A percentile compares a stretch with the other conserved stretches of the same genome.
Conservation (phyloP, 2,888 invertebrate species). For the Xestia ashworthii region DNA sequence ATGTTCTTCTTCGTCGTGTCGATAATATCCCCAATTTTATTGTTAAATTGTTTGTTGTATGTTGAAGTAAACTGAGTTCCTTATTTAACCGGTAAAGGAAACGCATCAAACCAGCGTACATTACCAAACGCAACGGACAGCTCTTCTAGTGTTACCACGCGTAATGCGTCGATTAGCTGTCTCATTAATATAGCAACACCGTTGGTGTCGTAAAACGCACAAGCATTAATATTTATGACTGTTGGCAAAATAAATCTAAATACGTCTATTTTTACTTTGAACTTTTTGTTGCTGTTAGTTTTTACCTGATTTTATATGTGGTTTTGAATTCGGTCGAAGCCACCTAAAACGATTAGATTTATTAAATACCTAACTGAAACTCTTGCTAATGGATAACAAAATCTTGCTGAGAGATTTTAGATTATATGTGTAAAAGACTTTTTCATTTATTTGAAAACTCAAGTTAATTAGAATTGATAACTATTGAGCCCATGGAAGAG, state of each 20-base stretch:
- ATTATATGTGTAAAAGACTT: background rate
- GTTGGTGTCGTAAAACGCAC: constrained; percentile 48
- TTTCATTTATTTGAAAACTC: too few relatives aligned
- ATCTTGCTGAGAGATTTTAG: background rate
- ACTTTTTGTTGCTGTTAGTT: constrained; percentile 13
- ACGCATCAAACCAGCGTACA: constrained; percentile 20
- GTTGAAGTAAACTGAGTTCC: too few relatives aligned
- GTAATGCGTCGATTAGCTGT: constrained; percentile 52
- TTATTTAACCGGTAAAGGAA: constrained; percentile 9
- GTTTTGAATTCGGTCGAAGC: background rate
- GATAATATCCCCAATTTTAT: too few relatives aligned
- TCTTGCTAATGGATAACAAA: background rate
- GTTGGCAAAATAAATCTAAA: constrained; percentile 23
- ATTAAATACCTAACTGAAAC: background rate
- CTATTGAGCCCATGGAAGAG: background rate
- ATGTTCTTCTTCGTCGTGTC: too few relatives aligned
- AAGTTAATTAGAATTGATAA: background rate
- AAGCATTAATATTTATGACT: constrained; percentile 52
- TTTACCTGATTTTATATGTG: constrained; percentile 3
- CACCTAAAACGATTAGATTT: background rate
- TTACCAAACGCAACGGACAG: constrained; percentile 51
- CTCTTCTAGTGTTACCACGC: constrained; percentile 43
- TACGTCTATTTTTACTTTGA: background rate
- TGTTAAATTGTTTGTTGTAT: background rate
- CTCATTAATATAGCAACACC: constrained; percentile 42